Conservation (phyloP, 2,113 vertebrate genomes). For the Illadopsis cleaveri region DNA sequence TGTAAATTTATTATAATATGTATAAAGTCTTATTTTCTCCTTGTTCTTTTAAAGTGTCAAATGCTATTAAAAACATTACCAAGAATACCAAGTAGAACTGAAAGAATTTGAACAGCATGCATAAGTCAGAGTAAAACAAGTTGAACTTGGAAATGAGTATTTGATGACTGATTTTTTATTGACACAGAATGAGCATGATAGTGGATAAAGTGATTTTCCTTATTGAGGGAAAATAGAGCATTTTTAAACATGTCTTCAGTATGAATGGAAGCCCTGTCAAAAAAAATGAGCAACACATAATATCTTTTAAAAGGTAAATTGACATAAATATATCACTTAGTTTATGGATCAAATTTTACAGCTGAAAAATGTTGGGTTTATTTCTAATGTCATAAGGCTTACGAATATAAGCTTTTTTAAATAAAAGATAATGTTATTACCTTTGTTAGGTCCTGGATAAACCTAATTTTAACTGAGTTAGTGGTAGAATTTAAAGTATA, state of each 20-base stretch:
- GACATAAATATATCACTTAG: constrained; percentile 76
- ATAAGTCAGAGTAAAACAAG: constrained; percentile 76
- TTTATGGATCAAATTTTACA: constrained; percentile 76
- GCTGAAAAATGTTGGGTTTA: constrained; percentile 61
- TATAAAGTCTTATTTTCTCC: constrained; percentile 8
- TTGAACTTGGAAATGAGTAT: constrained; percentile 73
- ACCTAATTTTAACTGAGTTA: constrained; percentile 62
- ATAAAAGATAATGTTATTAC: constrained; percentile 66
- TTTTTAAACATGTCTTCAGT: constrained; percentile 77
- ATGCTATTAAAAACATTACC: constrained; percentile 42
- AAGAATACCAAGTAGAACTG: constrained; percentile 60
- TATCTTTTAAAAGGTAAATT: constrained; percentile 75
- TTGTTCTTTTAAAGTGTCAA: neutral
- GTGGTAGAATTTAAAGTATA: constrained; percentile 61
- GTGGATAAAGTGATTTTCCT: constrained; percentile 75
- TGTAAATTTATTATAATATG: neutral
- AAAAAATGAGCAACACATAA: constrained; percentile 73
- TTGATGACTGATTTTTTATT: constrained; percentile 78
- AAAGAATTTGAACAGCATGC: constrained; percentile 65
- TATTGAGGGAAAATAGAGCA: constrained; percentile 75
- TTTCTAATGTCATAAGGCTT: constrained; percentile 75
- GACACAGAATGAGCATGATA: constrained; percentile 71
- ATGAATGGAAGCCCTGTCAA: constrained; percentile 76
- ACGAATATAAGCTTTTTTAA: neutral
- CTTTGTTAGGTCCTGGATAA: constrained; percentile 66